Base-by-base conservation (phyloP, 92 coral and sea anemone genomes). In the Meandrina meandrites region DNA sequence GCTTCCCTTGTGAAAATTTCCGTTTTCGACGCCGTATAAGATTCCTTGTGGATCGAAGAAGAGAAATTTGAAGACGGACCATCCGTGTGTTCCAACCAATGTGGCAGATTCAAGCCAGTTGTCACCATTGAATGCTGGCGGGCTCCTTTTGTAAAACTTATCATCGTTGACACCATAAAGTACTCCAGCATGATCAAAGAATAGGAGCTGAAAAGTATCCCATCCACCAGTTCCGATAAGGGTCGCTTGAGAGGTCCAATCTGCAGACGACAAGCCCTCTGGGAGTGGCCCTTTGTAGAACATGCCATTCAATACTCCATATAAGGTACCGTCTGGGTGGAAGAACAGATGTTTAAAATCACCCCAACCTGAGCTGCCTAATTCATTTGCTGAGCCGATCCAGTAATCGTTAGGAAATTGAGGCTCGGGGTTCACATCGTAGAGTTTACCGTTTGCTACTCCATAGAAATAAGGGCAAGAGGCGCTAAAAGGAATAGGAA, bases 11-110 rank as follows among this genome's bases (percentile, higher is more conserved):
- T 60, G 24, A 64, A 86, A 68, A 11, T 62, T 86, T 8, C 51
- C 79, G 31, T 86, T 37, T 58, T 24, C 18, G 21, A 86, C 84
- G 18, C 89, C 89, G 48, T 86, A 79, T 19, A 86, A 28, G 76
- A 27, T 60, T 56, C 89, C 87, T 1, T 58, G 21, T 9, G 78
- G 47, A 50, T 79, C 89, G 53, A 48, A 48, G 53, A 48, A 48
- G 53, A 48, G 53, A 13, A 48, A 48, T 12, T 48, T 48, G 53
- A 48, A 48, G 53, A 48, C 53, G 8, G 53, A 48, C 53, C 53
- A 48, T 8, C 53, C 53, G 9, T 13, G 9, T 48, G 53, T 7
- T 48, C 53, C 89, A 0, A 86, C 47, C 17, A 40, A 8, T 31
- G 70, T 57, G 13, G 89, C 89, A 15, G 30, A 16, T 12, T 14